Evolutionary conservation across 2,797 vertebrate species (phyloP).

Genomic region (Channa striata): DNA sequence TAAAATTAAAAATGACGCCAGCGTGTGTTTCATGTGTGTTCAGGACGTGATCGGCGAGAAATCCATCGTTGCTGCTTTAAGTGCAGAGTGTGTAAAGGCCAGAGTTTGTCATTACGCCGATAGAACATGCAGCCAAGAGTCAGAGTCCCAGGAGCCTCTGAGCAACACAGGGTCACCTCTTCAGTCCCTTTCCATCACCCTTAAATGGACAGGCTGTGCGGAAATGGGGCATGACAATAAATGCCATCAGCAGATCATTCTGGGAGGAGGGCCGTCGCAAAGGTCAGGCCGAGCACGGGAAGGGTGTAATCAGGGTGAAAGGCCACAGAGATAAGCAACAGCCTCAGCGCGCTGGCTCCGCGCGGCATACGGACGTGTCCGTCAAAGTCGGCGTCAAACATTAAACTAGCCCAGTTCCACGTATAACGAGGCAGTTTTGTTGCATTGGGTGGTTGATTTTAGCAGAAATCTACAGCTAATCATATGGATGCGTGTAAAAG

Average conservation of each 20-base stretch:
- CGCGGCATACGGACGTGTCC: slow-evolving; percentile 60
- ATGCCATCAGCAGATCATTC: slow-evolving; percentile 71
- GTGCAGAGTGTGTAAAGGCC: slow-evolving; percentile 49
- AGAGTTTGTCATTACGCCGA: slow-evolving; percentile 64
- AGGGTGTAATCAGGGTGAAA: slow-evolving; percentile 66
- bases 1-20: slow-evolving; percentile 3
- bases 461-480: slow-evolving; percentile 7
- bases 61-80: slow-evolving; percentile 56
- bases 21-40: neutral
- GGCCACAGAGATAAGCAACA: slow-evolving; percentile 61
- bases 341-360: slow-evolving; percentile 26
- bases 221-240: slow-evolving; percentile 76
- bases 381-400: slow-evolving; percentile 22
- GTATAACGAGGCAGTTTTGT: slow-evolving; percentile 34
- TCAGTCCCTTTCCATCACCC: slow-evolving; percentile 71
- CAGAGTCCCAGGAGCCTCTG: slow-evolving; percentile 66
- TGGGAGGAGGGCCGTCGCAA: slow-evolving; percentile 52
- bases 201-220: slow-evolving; percentile 70
- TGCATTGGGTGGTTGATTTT: slow-evolving; percentile 34
- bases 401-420: slow-evolving; percentile 32
- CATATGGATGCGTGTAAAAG: slow-evolving; percentile 47
- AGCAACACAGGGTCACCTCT: slow-evolving; percentile 65
- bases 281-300: slow-evolving; percentile 67
- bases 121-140: slow-evolving; percentile 57
- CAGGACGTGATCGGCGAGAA: slow-evolving; percentile 26